Evolutionary conservation across 2,797 vertebrate genomes (phyloP).

Genomic region (Cynodonichthys magdalenae): DNA sequence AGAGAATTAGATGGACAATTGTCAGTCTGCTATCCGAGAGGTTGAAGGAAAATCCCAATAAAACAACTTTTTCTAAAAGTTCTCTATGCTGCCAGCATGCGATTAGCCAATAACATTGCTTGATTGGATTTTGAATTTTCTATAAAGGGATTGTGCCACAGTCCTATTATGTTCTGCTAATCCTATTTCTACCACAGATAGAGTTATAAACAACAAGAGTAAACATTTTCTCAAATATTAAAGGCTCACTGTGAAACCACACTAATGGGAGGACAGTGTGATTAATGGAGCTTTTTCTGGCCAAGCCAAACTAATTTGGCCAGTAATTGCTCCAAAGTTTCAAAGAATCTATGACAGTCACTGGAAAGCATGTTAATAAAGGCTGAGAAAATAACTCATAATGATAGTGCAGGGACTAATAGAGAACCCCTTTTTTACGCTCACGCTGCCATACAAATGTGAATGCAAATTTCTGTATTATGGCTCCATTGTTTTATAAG

Average conservation of each 20-base stretch:
- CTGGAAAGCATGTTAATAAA: conserved; percentile 39
- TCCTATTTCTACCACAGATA: conserved; percentile 40
- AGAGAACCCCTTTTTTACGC: conserved; percentile 27
- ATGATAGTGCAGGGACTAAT: conserved; percentile 47
- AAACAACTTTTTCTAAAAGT: conserved; percentile 44
- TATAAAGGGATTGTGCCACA: conserved; percentile 7
- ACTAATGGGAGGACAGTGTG: conserved; percentile 48
- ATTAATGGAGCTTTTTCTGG: conserved; percentile 57
- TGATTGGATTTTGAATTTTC: background rate
- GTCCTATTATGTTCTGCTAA: conserved; percentile 17
- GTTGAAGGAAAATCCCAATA: conserved; percentile 48
- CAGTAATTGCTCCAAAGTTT: conserved; percentile 38
- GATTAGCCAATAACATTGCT: background rate
- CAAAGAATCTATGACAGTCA: conserved; percentile 26
- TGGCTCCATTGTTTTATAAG: background rate
- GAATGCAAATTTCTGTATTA: conserved; percentile 23
- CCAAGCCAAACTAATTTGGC: conserved; percentile 52
- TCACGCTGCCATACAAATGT: conserved; percentile 22
- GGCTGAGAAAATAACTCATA: conserved; percentile 45
- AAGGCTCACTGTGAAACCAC: conserved; percentile 40
- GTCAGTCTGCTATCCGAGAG: conserved; percentile 34
- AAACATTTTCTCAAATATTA: conserved; percentile 32
- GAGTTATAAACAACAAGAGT: conserved; percentile 38
- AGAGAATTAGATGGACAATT: conserved; percentile 64
- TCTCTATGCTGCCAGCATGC: background rate